These are phyloP conservation scores for Nebria ingens DNA, from an alignment of 1,140 invertebrate genomes.

Conservation along the genomic window DNA sequence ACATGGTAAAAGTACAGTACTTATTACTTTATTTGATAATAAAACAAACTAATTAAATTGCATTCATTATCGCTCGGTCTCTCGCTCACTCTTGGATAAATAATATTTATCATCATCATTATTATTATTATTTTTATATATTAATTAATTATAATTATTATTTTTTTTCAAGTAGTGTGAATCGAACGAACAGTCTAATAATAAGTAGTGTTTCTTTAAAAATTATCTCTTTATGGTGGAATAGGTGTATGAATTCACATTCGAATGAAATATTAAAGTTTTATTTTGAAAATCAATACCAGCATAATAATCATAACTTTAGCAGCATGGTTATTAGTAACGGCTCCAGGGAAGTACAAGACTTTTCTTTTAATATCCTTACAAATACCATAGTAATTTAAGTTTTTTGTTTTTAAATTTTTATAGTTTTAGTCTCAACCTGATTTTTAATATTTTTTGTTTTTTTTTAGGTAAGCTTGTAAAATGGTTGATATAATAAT, in stretches of 20 bases:
- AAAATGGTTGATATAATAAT: conserved; percentile 22
- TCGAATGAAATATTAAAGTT: conserved; percentile 4
- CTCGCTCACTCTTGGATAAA: not conserved
- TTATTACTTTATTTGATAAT: not conserved
- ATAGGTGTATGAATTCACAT: conserved; percentile 1
- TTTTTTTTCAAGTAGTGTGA: not conserved
- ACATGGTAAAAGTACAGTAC: not conserved
- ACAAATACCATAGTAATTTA: conserved; percentile 4
- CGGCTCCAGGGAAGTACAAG: conserved; percentile 4
- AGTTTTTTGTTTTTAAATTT: not conserved
- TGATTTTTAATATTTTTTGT: too few species aligned
- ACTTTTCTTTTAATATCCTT: conserved; percentile 3
- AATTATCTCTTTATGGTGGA: not conserved
- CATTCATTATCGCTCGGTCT: conserved; percentile 1
- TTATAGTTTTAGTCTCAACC: not conserved
- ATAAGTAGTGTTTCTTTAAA: not conserved
- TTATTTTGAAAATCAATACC: not conserved
- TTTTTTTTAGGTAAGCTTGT: conserved; percentile 23
- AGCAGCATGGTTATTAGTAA: conserved; percentile 2
- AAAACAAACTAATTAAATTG: not conserved
- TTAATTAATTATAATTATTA: too few species aligned
- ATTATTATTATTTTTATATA: too few species aligned
- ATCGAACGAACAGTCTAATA: not conserved
- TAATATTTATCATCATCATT: not conserved
- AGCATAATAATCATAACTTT: conserved; percentile 9